phyloP scores from a whole-genome alignment of 1,140 invertebrate genomes.

The Trigoniulus corallinus region DNA sequence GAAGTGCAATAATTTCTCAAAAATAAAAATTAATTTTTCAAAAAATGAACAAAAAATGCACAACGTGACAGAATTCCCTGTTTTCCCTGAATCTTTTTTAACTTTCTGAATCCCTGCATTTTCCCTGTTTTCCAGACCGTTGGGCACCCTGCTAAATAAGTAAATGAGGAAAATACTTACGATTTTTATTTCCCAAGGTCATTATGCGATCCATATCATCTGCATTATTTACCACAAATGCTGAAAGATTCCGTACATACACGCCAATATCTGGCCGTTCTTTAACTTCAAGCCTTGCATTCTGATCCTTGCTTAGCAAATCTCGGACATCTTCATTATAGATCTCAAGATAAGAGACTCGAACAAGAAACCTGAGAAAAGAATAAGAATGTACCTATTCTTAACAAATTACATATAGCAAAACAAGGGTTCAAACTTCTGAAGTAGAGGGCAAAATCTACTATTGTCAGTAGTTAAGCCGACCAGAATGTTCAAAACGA shows the following conservation, averaged over 20 bases:
- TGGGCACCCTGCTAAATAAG: too few relatives aligned
- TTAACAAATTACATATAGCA: too few relatives aligned
- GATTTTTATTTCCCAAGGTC: constrained; percentile 63
- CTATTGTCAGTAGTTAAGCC: too few relatives aligned
- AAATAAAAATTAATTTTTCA: too few relatives aligned
- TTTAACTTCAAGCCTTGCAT: constrained; percentile 43
- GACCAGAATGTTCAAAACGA: too few relatives aligned
- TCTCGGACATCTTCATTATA: constrained; percentile 71
- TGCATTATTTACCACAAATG: constrained; percentile 61
- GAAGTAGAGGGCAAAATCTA: too few relatives aligned
- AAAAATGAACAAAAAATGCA: too few relatives aligned
- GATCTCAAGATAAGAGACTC: constrained; percentile 60
- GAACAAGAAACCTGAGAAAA: constrained; percentile 47
- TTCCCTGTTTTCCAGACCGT: neutral
- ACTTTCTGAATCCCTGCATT: neutral
- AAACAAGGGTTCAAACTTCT: too few relatives aligned
- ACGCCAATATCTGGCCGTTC: constrained; percentile 64
- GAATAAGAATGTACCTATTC: too few relatives aligned
- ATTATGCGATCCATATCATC: constrained; percentile 65
- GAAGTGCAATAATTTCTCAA: too few relatives aligned
- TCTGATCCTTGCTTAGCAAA: constrained; percentile 41
- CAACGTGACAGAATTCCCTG: neutral
- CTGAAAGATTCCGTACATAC: constrained; percentile 59
- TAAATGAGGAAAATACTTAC: constrained; percentile 28
- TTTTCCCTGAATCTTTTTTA: neutral